Evolutionary conservation across 2,113 vertebrate genomes (phyloP), one percentile per base, ranked within the genome.

Genomic region (Mobula hypostoma): DNA sequence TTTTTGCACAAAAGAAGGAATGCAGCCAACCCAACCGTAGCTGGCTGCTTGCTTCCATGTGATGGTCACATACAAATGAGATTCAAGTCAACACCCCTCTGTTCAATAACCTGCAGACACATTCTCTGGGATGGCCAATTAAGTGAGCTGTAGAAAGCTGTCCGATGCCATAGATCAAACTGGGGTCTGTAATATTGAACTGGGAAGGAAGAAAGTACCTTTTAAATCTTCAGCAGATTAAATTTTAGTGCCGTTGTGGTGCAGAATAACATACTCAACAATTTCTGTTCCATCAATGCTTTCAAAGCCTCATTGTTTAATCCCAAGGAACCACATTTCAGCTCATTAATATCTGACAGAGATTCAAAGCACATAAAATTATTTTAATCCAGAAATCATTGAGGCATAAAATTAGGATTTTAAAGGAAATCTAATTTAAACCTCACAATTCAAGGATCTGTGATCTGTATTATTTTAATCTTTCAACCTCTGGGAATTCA

Each of bases 381-480:
- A 74, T 93, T 74, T 93, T 93, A 93, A 93, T 93, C 68, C 70
- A 74, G 70, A 56, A 93, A 93, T 93, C 91, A 56, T 72, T 93
- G 36, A 5, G 68, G 91, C 91, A 93, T 93, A 72, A 93, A 93
- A 93, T 74, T 74, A 93, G 70, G 91, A 93, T 48, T 56, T 93
- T 27, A 93, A 48, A 56, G 36, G 68, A 93, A 48, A 93, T 93
- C 90, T 40, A 93, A 93, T 93, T 70, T 74, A 72, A 74, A 40
- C 90, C 7, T 11, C 68, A 74, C 68, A 48, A 72, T 93, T 93
- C 90, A 93, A 48, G 66, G 68, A 93, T 48, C 90, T 17, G 32
- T 40, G 36, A 48, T 93, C 32, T 74, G 36, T 93, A 48, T 74
- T 93, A 21, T 93, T 93, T 74, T 93, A 93, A 93, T 74, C 66